A percentile compares a stretch with the other conserved stretches of the same genome.
Evolutionary conservation across 2,797 vertebrate species (phyloP).

Genomic region (Parambassis ranga): DNA sequence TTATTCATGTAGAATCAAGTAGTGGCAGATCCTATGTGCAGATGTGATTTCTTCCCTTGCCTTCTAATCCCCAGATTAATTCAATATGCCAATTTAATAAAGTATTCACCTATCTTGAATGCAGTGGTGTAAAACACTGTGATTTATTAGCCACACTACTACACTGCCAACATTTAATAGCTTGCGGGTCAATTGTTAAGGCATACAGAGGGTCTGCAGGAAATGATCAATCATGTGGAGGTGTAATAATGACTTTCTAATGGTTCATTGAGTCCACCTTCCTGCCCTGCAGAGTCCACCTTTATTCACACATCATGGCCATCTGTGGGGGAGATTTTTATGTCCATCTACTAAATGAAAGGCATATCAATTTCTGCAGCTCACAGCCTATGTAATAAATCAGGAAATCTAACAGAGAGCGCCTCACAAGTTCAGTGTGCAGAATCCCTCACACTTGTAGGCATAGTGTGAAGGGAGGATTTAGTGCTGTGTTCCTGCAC

Average conservation of each 20-base stretch:
- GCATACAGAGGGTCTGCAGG: conserved; percentile 72
- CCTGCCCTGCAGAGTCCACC: conserved; percentile 54
- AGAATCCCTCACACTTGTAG: conserved; percentile 33
- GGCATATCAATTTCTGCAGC: conserved; percentile 60
- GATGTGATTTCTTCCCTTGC: neutral
- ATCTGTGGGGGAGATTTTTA: conserved; percentile 51
- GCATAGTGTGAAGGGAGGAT: neutral
- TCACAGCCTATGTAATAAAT: conserved; percentile 54
- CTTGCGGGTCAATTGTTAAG: conserved; percentile 84
- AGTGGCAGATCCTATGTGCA: neutral
- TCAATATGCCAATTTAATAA: conserved; percentile 75
- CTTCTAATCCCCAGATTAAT: conserved; percentile 71
- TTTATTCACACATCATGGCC: conserved; percentile 68
- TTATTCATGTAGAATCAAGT: neutral
- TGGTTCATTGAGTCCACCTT: conserved; percentile 69
- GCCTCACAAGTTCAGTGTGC: conserved; percentile 36
- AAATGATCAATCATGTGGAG: conserved; percentile 82
- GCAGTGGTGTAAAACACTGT: conserved; percentile 76
- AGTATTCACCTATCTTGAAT: conserved; percentile 58
- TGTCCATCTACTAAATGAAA: conserved; percentile 58
- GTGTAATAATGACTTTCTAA: conserved; percentile 86
- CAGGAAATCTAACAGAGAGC: conserved; percentile 43
- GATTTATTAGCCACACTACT: conserved; percentile 77
- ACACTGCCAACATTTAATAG: conserved; percentile 79
- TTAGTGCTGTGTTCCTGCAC: neutral